Percentiles rank a stretch among this genome's conserved stretches.
Evolutionary conservation across 2,113 vertebrate genomes (phyloP).

Genomic region (Erpornis zantholeuca): DNA sequence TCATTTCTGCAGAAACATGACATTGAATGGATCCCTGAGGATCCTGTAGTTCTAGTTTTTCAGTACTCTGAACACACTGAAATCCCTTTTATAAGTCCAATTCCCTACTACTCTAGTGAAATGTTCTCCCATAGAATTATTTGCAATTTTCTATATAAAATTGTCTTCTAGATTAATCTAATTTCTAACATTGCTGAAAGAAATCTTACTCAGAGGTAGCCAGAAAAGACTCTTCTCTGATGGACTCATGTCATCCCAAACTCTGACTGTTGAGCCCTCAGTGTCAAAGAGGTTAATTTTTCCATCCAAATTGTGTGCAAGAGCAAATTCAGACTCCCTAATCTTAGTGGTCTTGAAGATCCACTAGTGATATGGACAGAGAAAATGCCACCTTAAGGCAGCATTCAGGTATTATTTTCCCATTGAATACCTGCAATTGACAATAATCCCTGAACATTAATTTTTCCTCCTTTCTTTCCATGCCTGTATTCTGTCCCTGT

Average conservation of each 20-base stretch:
- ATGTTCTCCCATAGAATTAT: neutral
- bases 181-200: neutral
- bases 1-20: neutral
- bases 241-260: no score
- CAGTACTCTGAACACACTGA: neutral
- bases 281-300: neutral
- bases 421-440: neutral
- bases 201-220: neutral
- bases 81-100: neutral
- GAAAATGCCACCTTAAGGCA: neutral
- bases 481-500: neutral
- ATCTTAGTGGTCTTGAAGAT: neutral
- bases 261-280: neutral
- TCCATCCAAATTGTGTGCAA: neutral
- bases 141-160: neutral
- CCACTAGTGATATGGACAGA: neutral
- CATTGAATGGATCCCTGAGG: neutral
- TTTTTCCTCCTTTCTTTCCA: neutral
- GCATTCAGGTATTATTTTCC: neutral
- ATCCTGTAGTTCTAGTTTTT: neutral
- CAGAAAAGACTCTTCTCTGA: neutral
- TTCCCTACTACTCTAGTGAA: neutral
- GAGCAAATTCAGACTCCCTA: neutral
- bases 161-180: neutral
- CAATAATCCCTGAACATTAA: accelerated